Evolutionary conservation across 2,888 invertebrate species (phyloP).

Genomic region (Tiphia femorata): DNA sequence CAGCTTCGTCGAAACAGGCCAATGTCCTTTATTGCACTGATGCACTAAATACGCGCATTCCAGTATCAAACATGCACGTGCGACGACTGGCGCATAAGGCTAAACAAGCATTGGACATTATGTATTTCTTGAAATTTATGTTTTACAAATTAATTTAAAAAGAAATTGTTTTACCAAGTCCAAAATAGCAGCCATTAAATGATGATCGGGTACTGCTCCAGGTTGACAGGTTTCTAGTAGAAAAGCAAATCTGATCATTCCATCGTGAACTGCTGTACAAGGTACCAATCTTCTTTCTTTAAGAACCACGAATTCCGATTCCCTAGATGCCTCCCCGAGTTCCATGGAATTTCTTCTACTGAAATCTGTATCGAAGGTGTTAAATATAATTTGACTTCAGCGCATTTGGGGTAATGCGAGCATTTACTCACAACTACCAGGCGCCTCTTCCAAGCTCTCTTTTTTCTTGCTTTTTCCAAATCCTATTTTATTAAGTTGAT

Average conservation of each 20-base stretch:
- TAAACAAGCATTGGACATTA: too few species aligned
- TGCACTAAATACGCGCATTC: constrained; percentile 98
- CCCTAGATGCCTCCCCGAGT: constrained; percentile 82
- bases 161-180: constrained; percentile 82
- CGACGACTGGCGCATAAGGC: constrained; percentile 94
- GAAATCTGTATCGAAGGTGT: constrained; percentile 70
- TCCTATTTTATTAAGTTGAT: constrained; percentile 87
- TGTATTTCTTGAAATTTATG: too few species aligned
- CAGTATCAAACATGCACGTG: constrained; percentile 90
- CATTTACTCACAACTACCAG: constrained; percentile 78
- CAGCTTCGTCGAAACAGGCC: constrained; percentile 98
- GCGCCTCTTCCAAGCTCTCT: constrained; percentile 89
- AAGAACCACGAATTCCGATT: constrained; percentile 89
- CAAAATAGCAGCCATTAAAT: constrained; percentile 92
- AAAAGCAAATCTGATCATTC: constrained; percentile 91
- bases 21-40: constrained; percentile 97
- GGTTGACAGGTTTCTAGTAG: constrained; percentile 95
- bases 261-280: constrained; percentile 83
- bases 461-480: constrained; percentile 88
- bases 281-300: constrained; percentile 90
- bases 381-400: background rate
- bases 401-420: background rate
- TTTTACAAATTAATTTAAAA: too few species aligned
- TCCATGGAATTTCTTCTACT: constrained; percentile 88
- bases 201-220: constrained; percentile 96